Percentiles rank a stretch among this genome's conserved stretches.
Evolutionary conservation across 2,113 vertebrate genomes (phyloP).

Genomic region (Cettia cetti): DNA sequence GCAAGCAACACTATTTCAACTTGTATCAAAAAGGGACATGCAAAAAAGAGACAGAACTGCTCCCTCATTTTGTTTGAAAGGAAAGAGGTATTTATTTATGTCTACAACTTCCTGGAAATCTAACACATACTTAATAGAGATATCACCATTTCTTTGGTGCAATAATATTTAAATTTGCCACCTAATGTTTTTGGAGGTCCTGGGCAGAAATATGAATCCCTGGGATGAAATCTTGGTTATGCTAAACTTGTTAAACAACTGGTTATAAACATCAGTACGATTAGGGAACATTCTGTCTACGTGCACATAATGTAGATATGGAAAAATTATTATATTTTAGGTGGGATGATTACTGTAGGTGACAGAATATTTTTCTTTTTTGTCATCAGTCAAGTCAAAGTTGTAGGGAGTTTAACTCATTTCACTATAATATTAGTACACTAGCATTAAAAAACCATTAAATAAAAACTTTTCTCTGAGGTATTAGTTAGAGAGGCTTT

Average conservation of each 20-base stretch:
- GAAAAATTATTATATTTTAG: constrained; percentile 43
- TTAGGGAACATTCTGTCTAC: constrained; percentile 26
- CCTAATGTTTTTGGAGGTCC: neutral
- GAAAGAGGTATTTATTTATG: neutral
- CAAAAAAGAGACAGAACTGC: neutral
- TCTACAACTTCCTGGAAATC: neutral
- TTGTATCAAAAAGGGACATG: neutral
- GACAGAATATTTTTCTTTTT: constrained; percentile 18
- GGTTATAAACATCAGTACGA: constrained; percentile 7
- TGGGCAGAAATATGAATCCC: neutral
- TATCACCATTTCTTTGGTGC: neutral
- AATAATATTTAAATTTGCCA: neutral
- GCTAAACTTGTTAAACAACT: neutral
- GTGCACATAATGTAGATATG: constrained; percentile 40
- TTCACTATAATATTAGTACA: constrained; percentile 54
- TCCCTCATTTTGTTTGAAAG: neutral
- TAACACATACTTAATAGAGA: neutral
- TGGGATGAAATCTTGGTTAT: neutral
- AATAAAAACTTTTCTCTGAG: constrained; percentile 36
- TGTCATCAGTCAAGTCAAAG: constrained; percentile 48
- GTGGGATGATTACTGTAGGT: neutral
- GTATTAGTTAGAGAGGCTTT: constrained; percentile 66
- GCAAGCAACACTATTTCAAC: neutral
- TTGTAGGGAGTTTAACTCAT: constrained; percentile 22
- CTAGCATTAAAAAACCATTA: constrained; percentile 51